Evolutionary conservation across 2,113 vertebrate genomes (phyloP), one percentile per base, ranked within the genome.

Genomic region (Tympanuchus pallidicinctus): DNA sequence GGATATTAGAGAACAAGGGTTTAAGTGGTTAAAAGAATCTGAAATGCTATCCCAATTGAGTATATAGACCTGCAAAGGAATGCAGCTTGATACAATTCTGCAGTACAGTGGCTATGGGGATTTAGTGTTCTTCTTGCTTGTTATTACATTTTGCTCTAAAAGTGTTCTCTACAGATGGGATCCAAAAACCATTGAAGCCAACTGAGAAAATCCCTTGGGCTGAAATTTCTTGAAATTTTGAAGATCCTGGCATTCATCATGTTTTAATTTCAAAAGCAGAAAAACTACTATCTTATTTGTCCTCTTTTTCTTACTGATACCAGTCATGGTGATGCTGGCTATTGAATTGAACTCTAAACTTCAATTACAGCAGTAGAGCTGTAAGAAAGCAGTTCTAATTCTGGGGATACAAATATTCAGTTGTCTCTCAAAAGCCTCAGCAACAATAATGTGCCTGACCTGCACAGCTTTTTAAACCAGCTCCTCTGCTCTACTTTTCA

Each of bases 341-440:
- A 83, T 90, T 86, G 61, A 92, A 78, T 38, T 15, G 45, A 77
- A 57, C 17, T 88, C 69, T 84, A 88, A 92, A 56, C 61, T 52
- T 81, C 57, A 90, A 67, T 95, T 88, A 83, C 30, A 90, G 76
- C 61, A 61, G 38, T 17, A 75, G 65, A 69, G 56, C 50, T 71
- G 47, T 47, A 92, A 88, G 82, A 86, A 86, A n/a, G 2, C 22
- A 67, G 22, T 81, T 92, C 83, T 93, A 65, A 90, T 81, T 92
- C 83, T 72, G 65, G 76, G 43, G 90, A 86, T 57, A 60, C 32
- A 90, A 81, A 86, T 42, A 57, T 64, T 83, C 52, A 1, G 1
- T 72, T 93, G 57, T 72, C 13, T 88, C 43, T 90, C 50, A 47
- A 43, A 88, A 88, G 50, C 22, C 64, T 81, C 86, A 65, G 40